Evolutionary conservation across 2,797 vertebrate species (phyloP).

Genomic region (Gambelia wislizenii): DNA sequence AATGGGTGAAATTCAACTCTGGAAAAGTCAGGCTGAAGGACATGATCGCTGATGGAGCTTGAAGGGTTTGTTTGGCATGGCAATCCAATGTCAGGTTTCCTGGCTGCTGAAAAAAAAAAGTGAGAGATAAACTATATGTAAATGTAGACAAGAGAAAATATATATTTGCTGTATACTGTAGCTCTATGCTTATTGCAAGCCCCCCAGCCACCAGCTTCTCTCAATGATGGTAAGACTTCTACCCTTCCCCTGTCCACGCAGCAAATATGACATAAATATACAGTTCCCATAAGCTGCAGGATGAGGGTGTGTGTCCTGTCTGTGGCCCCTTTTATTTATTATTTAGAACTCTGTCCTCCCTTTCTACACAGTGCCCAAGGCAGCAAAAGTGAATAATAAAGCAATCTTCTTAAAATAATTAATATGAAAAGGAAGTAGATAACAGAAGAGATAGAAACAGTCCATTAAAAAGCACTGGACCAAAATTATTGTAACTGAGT

Average conservation of each 20-base stretch:
- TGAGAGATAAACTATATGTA: neutral
- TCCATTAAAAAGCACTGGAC: neutral
- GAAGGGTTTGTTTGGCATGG: neutral
- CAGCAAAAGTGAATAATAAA: neutral
- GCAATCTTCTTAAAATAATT: neutral
- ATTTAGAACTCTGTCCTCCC: neutral
- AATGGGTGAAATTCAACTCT: neutral
- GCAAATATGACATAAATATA: neutral
- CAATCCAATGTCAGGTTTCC: neutral
- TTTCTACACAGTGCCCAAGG: neutral
- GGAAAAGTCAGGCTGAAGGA: slow-evolving; percentile 24
- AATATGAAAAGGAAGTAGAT: neutral
- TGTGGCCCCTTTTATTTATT: neutral
- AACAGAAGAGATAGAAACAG: neutral
- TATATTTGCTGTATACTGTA: neutral
- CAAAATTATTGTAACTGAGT: neutral
- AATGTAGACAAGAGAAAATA: neutral
- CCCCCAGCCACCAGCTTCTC: neutral
- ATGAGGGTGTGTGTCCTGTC: neutral
- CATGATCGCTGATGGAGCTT: neutral
- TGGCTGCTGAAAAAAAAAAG: neutral
- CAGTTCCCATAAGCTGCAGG: neutral
- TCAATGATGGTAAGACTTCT: neutral
- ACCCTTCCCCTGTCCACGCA: neutral
- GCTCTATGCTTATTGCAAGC: neutral